Conservation (phyloP, 2,797 vertebrate species). For the Rhodeus uyekii region DNA sequence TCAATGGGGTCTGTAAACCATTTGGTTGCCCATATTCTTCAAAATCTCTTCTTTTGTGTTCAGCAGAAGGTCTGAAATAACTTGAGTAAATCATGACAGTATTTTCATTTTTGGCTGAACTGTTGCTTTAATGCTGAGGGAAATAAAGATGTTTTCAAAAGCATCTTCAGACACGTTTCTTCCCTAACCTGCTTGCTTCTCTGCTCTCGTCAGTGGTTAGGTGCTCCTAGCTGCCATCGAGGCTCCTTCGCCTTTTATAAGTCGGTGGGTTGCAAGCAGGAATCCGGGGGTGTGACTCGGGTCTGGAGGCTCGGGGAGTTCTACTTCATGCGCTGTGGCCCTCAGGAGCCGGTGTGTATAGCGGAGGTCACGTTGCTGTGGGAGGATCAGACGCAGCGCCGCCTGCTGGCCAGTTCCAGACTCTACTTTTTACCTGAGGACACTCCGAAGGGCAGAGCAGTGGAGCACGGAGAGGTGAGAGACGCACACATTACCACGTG, state of each 20-base stretch:
- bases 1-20: not conserved
- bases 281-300: slow-evolving; percentile 61
- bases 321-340: slow-evolving; percentile 79
- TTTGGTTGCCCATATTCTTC: not conserved
- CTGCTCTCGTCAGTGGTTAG: slow-evolving; percentile 73
- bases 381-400: slow-evolving; percentile 78
- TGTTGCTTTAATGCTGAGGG: not conserved
- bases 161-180: not conserved
- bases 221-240: slow-evolving; percentile 80
- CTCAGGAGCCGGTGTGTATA: slow-evolving; percentile 78
- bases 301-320: slow-evolving; percentile 82
- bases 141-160: not conserved
- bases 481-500: not conserved
- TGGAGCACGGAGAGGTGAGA: slow-evolving; percentile 80
- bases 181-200: not conserved
- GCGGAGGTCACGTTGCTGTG: slow-evolving; percentile 82
- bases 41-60: not conserved
- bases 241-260: slow-evolving; percentile 83
- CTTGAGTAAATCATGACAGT: not conserved
- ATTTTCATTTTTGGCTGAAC: not conserved
- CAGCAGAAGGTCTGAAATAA: not conserved
- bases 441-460: slow-evolving; percentile 78
- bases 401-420: slow-evolving; percentile 79
- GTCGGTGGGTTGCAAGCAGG: slow-evolving; percentile 72
- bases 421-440: slow-evolving; percentile 83